Conservation (phyloP, 1,140 invertebrate genomes). For the Medauroidea extradentata region DNA sequence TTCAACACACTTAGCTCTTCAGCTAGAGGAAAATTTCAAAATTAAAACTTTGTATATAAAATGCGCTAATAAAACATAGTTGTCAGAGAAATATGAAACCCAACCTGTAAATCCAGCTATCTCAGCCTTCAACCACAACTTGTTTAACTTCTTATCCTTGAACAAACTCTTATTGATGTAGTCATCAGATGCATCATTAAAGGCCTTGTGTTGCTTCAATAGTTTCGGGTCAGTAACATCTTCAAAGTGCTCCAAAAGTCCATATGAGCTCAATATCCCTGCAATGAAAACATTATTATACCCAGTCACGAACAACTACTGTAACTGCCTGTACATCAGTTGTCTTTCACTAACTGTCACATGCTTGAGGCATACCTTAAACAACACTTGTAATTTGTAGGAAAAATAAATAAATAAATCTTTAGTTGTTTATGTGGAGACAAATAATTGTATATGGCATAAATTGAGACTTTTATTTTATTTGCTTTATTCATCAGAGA, state of each 20-base stretch:
- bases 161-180: constrained; percentile 72
- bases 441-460: no score
- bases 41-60: no score
- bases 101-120: constrained; percentile 71
- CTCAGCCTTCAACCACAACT: constrained; percentile 87
- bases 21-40: constrained; percentile 44
- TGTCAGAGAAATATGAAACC: constrained; percentile 9
- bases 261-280: constrained; percentile 78
- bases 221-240: constrained; percentile 57
- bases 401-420: no score
- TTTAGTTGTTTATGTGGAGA: no score
- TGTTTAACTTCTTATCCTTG: constrained; percentile 85
- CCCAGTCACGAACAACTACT: no score
- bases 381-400: no score
- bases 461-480: no score
- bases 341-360: no score
- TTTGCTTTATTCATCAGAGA: no score
- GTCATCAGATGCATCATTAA: constrained; percentile 56
- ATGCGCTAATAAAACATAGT: no score
- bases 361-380: no score
- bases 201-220: constrained; percentile 48
- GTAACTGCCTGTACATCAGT: no score
- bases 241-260: constrained; percentile 73
- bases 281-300: constrained; percentile 20
- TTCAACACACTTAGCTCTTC: constrained; percentile 78